Evolutionary conservation across 2,888 invertebrate species (phyloP).

Genomic region (Pandemis heparana): DNA sequence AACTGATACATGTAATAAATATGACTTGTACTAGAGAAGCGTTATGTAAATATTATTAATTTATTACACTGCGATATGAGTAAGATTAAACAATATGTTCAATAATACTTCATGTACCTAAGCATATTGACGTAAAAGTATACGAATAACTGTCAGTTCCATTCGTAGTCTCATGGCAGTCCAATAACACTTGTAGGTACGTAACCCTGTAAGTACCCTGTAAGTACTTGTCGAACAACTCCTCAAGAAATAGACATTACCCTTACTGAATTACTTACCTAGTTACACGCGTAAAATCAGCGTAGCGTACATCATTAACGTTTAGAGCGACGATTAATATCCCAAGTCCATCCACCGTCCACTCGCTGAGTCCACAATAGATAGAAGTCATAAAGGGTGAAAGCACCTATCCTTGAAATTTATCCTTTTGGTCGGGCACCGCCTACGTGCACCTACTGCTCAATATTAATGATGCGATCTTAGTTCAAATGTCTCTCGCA

Average conservation of each 20-base stretch:
- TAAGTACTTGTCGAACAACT: background rate
- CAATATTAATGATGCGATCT: constrained; percentile 85
- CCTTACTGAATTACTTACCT: background rate
- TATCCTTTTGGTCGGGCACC: constrained; percentile 73
- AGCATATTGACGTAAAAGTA: too few relatives aligned
- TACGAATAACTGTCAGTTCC: too few relatives aligned
- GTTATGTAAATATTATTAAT: too few relatives aligned
- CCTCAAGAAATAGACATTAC: constrained; percentile 23
- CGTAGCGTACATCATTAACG: constrained; percentile 34
- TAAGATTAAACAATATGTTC: too few relatives aligned
- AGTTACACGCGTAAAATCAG: constrained; percentile 35
- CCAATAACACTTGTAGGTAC: too few relatives aligned
- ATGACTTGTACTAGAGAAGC: too few relatives aligned
- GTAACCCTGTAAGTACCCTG: too few relatives aligned
- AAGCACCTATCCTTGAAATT: constrained; percentile 76
- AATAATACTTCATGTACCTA: too few relatives aligned
- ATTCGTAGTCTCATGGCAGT: too few relatives aligned
- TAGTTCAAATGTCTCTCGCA: constrained; percentile 78
- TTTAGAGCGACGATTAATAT: constrained; percentile 30
- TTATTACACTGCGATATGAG: too few relatives aligned
- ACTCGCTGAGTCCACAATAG: constrained; percentile 71
- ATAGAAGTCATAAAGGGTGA: constrained; percentile 79
- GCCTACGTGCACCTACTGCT: constrained; percentile 74
- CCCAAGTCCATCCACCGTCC: constrained; percentile 50
- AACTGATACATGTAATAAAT: too few relatives aligned